Evolutionary conservation across 2,888 invertebrate species (phyloP).

Genomic region (Ferrisia virgata): DNA sequence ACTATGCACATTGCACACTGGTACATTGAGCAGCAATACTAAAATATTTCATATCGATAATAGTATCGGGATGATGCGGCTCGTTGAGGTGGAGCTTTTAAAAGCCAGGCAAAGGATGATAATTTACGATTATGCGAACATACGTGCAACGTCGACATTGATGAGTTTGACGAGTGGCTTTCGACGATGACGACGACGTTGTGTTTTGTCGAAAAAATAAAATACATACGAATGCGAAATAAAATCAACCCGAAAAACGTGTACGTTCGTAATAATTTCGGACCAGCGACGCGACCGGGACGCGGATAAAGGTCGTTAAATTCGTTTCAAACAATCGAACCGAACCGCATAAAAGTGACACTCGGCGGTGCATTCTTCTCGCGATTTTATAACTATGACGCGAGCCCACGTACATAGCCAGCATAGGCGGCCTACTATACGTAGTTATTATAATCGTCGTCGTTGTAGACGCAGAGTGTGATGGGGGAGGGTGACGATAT

Average conservation of each 20-base stretch:
- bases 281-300: background rate
- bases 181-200: background rate
- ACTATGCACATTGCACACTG: background rate
- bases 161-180: background rate
- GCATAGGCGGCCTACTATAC: too few relatives aligned
- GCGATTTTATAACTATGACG: constrained; percentile 3
- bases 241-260: constrained; percentile 1
- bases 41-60: constrained; percentile 6
- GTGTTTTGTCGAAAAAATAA: background rate
- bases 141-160: background rate
- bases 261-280: background rate
- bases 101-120: background rate
- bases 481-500: too few relatives aligned
- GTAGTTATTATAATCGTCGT: background rate
- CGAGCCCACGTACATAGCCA: too few relatives aligned
- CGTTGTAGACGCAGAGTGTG: background rate
- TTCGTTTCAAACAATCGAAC: constrained; percentile 30
- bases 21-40: background rate
- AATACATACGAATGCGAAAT: background rate
- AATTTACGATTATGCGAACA: constrained; percentile 9
- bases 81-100: background rate
- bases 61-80: background rate
- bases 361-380: constrained; percentile 10
- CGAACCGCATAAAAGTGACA: constrained; percentile 27
- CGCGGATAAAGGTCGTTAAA: constrained; percentile 22